Conservation (phyloP, 2,797 vertebrate species). For the Salmo trutta region DNA sequence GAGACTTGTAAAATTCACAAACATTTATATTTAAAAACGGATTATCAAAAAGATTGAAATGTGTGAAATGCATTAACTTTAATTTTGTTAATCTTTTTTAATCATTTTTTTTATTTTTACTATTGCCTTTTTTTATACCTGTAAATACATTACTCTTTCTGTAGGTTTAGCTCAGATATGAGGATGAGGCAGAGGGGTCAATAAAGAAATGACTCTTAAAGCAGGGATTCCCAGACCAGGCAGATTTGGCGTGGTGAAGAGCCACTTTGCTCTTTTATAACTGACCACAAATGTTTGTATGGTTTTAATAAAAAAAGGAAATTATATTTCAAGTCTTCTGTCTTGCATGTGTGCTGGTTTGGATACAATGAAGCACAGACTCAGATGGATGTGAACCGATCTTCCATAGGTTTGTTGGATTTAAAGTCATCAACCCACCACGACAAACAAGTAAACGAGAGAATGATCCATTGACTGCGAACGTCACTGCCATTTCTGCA, state of each 20-base stretch:
- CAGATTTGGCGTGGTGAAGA: slow-evolving; percentile 79
- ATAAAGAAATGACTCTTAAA: slow-evolving; percentile 77
- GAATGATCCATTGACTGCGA: neutral
- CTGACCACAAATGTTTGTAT: slow-evolving; percentile 95
- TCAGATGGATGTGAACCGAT: neutral
- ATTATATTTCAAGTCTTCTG: slow-evolving; percentile 76
- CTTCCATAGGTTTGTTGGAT: neutral
- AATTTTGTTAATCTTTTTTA: slow-evolving; percentile 66
- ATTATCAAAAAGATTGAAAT: slow-evolving; percentile 72
- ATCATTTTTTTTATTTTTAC: slow-evolving; percentile 63
- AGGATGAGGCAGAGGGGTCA: slow-evolving; percentile 72
- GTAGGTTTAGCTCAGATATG: slow-evolving; percentile 84
- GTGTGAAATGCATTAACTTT: slow-evolving; percentile 81
- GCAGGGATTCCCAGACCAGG: slow-evolving; percentile 78
- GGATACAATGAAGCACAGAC: neutral
- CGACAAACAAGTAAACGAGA: neutral
- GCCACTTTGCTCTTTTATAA: slow-evolving; percentile 96
- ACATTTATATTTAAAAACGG: slow-evolving; percentile 63
- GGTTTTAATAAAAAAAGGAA: slow-evolving; percentile 91
- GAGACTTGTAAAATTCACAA: slow-evolving; percentile 63
- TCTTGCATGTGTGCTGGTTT: slow-evolving; percentile 35
- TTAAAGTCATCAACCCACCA: neutral
- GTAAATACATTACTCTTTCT: slow-evolving; percentile 92
- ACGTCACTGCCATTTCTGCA: neutral
- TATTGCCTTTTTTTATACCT: slow-evolving; percentile 67